Conservation (phyloP, 1,140 invertebrate species). For the Calycopis cecrops region DNA sequence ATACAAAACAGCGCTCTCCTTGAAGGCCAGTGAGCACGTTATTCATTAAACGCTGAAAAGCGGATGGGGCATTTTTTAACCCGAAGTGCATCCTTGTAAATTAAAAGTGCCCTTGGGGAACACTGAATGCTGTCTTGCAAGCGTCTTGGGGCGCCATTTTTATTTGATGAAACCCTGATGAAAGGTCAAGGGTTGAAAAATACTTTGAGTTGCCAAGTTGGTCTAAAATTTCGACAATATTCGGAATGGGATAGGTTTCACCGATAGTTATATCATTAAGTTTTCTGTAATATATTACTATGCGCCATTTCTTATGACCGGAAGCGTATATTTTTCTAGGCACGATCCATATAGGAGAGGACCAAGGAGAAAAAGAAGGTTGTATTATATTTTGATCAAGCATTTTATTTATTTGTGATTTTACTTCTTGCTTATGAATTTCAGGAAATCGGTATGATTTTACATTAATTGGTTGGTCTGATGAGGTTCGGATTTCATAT, state of each 20-base stretch:
- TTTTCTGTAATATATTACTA: slow-evolving; percentile 24
- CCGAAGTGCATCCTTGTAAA: slow-evolving; percentile 46
- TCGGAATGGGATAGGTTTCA: slow-evolving; percentile 32
- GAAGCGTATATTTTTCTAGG: slow-evolving; percentile 7
- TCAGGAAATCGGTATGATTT: slow-evolving; percentile 51
- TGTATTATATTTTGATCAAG: slow-evolving; percentile 41
- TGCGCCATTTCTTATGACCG: slow-evolving; percentile 25
- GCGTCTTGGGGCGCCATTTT: slow-evolving; percentile 29
- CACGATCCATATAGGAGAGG: slow-evolving; percentile 30
- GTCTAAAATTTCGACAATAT: slow-evolving; percentile 16
- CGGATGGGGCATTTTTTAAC: slow-evolving; percentile 17
- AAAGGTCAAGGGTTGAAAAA: slow-evolving; percentile 56
- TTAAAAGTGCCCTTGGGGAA: slow-evolving; percentile 41
- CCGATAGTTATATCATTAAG: slow-evolving; percentile 38
- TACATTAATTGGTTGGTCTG: slow-evolving; percentile 11
- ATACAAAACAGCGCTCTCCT: slow-evolving; percentile 44
- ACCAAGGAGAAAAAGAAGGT: slow-evolving; percentile 41
- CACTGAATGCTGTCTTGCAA: slow-evolving; percentile 39
- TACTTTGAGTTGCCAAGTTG: slow-evolving; percentile 21
- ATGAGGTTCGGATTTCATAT: slow-evolving; percentile 27
- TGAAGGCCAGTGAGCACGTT: slow-evolving; percentile 35
- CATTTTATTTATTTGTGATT: slow-evolving; percentile 1
- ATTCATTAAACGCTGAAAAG: slow-evolving; percentile 43
- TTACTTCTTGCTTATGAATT: slow-evolving; percentile 43
- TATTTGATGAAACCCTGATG: slow-evolving; percentile 59